These are phyloP conservation scores for Nicator chloris DNA, from an alignment of 2,113 vertebrate genomes.

Conservation along the genomic window DNA sequence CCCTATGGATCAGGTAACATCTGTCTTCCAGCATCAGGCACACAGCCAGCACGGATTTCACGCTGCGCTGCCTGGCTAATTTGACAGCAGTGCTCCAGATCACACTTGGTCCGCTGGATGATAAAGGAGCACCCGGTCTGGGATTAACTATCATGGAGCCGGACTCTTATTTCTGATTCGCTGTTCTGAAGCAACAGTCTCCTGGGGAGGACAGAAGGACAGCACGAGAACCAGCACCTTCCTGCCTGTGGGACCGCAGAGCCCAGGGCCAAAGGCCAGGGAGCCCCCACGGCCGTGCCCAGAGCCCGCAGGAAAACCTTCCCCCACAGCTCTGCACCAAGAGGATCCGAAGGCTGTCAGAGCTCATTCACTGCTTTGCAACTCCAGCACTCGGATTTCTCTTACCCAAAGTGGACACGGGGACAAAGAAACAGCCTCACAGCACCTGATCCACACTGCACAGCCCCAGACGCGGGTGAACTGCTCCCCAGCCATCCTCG, in stretches of 20 bases:
- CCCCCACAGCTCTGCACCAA: rapidly evolving
- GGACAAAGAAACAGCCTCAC: neutral
- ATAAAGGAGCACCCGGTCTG: neutral
- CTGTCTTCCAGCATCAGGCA: slow-evolving; percentile 39
- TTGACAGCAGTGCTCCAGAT: slow-evolving; percentile 12
- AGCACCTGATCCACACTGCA: rapidly evolving
- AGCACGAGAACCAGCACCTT: rapidly evolving
- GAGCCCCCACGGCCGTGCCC: rapidly evolving
- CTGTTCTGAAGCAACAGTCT: neutral
- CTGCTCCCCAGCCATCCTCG: rapidly evolving
- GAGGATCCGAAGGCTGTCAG: neutral
- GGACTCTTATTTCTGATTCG: neutral
- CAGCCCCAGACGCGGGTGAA: neutral
- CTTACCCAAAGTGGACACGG: rapidly evolving
- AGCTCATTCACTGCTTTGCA: neutral
- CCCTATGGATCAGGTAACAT: slow-evolving; percentile 50
- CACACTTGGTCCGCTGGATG: slow-evolving; percentile 17
- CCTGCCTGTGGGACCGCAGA: rapidly evolving
- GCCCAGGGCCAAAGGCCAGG: neutral
- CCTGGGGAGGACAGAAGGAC: neutral
- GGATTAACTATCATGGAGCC: neutral
- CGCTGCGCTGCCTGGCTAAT: neutral
- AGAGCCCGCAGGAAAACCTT: neutral
- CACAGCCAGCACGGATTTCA: neutral
- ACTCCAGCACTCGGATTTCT: neutral